phyloP scores from a whole-genome alignment of 2,113 vertebrate genomes.

The Cranoglanis bouderius region DNA sequence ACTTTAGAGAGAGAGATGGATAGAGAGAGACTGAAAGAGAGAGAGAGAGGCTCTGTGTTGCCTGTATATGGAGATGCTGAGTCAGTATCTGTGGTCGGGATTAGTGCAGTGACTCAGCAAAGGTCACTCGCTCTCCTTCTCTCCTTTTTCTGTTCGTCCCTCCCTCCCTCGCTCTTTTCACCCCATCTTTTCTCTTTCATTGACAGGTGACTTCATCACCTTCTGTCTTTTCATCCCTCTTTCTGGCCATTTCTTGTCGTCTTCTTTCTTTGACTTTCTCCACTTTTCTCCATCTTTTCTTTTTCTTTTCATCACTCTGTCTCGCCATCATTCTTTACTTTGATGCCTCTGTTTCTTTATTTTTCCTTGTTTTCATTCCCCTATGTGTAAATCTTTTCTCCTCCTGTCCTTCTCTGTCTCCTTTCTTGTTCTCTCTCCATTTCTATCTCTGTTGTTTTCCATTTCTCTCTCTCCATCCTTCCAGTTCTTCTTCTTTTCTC shows the following conservation, averaged over 20 bases:
- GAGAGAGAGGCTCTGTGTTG: constrained; percentile 23
- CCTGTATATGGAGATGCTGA: constrained; percentile 11
- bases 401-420: not conserved
- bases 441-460: not conserved
- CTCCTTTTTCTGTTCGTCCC: not conserved
- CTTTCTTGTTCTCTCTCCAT: not conserved
- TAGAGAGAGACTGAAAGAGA: not conserved
- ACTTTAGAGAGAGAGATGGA: not conserved
- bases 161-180: not conserved
- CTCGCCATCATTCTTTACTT: not conserved
- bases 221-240: not conserved
- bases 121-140: constrained; percentile 27
- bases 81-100: not conserved
- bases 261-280: not conserved
- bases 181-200: not conserved
- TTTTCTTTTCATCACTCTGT: not conserved
- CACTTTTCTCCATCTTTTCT: not conserved
- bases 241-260: not conserved
- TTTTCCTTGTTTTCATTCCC: not conserved
- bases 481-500: not conserved
- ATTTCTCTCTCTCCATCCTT: not conserved
- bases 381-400: not conserved
- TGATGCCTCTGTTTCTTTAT: not conserved
- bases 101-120: constrained; percentile 61
- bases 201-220: not conserved